These are phyloP conservation scores for Rallus limicola DNA, from an alignment of 2,113 vertebrate species.

Conservation along the genomic window DNA sequence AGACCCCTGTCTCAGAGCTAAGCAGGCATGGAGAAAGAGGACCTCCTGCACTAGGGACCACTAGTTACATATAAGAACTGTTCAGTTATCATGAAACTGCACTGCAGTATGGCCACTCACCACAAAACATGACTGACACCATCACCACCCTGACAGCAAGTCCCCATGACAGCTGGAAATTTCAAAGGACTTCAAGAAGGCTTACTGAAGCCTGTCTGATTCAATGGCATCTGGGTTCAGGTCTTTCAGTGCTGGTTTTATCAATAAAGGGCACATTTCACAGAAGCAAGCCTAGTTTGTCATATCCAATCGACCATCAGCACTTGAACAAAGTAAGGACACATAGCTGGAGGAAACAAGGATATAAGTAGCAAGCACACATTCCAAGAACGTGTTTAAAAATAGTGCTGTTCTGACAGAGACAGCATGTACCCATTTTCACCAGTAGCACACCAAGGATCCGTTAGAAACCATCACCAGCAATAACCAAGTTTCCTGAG, in stretches of 20 bases:
- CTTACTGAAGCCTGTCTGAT: background rate
- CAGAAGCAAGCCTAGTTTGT: background rate
- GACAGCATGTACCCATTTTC: background rate
- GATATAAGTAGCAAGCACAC: background rate
- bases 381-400: background rate
- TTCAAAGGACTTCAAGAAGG: background rate
- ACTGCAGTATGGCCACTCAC: background rate
- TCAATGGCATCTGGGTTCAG: background rate
- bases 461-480: background rate
- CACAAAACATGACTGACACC: background rate
- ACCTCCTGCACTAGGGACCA: background rate
- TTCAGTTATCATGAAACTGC: background rate
- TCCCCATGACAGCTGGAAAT: background rate
- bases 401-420: slow-evolving; percentile 21
- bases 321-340: background rate
- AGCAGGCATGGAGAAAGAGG: background rate
- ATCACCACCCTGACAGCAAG: background rate
- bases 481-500: background rate
- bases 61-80: background rate
- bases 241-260: background rate
- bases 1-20: background rate
- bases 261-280: background rate
- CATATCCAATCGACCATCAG: background rate
- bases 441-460: background rate
- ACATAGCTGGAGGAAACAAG: background rate